Percentiles rank a stretch among this genome's conserved stretches.
Conservation (phyloP, 2,797 vertebrate species). For the Acanthornis magna region DNA sequence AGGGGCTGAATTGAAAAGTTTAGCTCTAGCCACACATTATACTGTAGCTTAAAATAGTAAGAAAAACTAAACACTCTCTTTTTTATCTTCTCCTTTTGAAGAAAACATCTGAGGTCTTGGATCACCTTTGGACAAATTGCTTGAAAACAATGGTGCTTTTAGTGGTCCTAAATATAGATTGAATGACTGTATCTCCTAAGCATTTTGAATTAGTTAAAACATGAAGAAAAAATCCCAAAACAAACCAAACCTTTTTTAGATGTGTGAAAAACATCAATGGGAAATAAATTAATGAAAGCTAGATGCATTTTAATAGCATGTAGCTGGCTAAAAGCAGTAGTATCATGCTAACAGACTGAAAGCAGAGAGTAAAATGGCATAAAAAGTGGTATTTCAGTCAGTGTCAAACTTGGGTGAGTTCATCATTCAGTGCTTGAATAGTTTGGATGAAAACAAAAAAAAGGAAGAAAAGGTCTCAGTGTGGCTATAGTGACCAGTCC, state of each 20-base stretch:
- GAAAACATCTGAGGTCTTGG: neutral
- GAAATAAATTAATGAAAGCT: neutral
- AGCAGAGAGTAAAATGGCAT: neutral
- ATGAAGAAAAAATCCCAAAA: accelerated
- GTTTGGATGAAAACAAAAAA: neutral
- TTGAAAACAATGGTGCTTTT: neutral
- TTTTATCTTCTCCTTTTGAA: neutral
- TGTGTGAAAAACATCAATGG: neutral
- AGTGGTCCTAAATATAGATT: neutral
- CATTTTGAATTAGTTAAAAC: neutral
- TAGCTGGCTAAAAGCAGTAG: neutral
- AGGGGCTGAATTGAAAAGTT: neutral
- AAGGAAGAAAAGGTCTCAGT: neutral
- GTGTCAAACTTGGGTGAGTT: neutral
- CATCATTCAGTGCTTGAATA: neutral
- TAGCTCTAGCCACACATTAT: neutral
- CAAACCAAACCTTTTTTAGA: neutral
- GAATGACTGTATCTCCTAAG: neutral
- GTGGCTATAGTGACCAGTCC: neutral
- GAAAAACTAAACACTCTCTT: neutral
- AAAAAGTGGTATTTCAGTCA: neutral
- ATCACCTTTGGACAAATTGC: neutral
- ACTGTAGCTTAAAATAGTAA: neutral
- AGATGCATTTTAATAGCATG: neutral
- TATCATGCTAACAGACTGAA: neutral